These are phyloP conservation scores for Sebastes vulpes DNA, from an alignment of 2,797 vertebrate species.

Conservation along the genomic window DNA sequence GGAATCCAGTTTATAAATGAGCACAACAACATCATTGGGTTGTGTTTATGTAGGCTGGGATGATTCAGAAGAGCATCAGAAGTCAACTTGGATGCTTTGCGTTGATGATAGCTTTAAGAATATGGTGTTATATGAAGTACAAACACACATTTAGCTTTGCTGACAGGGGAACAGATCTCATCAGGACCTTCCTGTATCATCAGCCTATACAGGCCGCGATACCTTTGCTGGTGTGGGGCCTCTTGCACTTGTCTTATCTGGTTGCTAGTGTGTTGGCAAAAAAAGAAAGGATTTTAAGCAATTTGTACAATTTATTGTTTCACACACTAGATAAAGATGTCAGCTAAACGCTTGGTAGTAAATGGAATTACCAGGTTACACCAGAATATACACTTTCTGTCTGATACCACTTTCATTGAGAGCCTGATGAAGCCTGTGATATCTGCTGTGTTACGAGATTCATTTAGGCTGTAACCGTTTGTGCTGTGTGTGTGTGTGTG, in stretches of 20 bases:
- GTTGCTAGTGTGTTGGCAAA: constrained; percentile 15
- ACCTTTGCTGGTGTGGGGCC: background rate
- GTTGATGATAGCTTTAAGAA: background rate
- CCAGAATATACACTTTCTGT: constrained; percentile 49
- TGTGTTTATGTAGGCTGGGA: background rate
- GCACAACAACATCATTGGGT: background rate
- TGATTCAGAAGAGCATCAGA: background rate
- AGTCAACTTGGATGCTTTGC: background rate
- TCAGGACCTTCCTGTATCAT: background rate
- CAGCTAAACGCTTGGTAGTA: constrained; percentile 52
- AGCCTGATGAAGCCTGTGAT: constrained; percentile 67
- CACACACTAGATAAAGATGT: constrained; percentile 59
- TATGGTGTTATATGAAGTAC: background rate
- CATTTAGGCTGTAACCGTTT: constrained; percentile 42
- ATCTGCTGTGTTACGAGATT: constrained; percentile 59
- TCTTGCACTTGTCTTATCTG: background rate
- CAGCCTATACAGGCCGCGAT: background rate
- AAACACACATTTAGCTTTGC: background rate
- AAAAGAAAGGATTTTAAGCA: constrained; percentile 24
- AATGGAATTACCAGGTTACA: constrained; percentile 69
- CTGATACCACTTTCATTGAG: constrained; percentile 59
- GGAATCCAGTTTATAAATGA: background rate
- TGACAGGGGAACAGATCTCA: background rate
- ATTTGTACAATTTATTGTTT: constrained; percentile 65
- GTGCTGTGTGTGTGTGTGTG: background rate